A percentile compares a stretch with the other conserved stretches of the same genome.
Evolutionary conservation across 1,140 invertebrate species (phyloP).

Genomic region (Probaryconus sp.): DNA sequence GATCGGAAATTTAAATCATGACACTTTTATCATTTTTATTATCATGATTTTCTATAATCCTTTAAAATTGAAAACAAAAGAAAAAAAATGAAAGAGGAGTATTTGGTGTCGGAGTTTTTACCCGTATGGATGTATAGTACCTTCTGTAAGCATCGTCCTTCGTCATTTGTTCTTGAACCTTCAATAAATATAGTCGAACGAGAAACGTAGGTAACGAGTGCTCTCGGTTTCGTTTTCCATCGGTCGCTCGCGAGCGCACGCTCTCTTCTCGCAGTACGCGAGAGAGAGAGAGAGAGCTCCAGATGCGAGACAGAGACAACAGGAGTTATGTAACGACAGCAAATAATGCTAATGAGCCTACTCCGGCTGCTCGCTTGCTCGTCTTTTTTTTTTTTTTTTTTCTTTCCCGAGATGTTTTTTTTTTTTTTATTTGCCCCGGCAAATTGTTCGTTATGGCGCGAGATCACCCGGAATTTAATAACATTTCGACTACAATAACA

Average conservation of each 20-base stretch:
- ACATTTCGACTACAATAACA: slow-evolving; percentile 39
- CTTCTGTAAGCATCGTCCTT: too few species aligned
- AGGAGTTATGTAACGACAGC: slow-evolving; percentile 76
- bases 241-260: slow-evolving; percentile 6
- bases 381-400: slow-evolving; percentile 35
- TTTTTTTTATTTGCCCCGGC: slow-evolving; percentile 50
- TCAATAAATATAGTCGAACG: slow-evolving; percentile 15
- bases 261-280: slow-evolving; percentile 3
- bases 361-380: slow-evolving; percentile 62
- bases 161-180: slow-evolving; percentile 12
- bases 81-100: too few species aligned
- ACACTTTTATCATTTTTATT: too few species aligned
- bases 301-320: slow-evolving; percentile 35
- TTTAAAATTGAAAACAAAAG: too few species aligned
- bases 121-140: too few species aligned
- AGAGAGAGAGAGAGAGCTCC: slow-evolving; percentile 39
- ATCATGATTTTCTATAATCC: too few species aligned
- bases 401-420: slow-evolving; percentile 49
- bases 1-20: too few species aligned
- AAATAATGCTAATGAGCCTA: slow-evolving; percentile 78
- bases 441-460: slow-evolving; percentile 57
- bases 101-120: too few species aligned
- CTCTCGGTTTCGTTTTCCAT: slow-evolving; percentile 24
- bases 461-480: slow-evolving; percentile 49
- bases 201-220: slow-evolving; percentile 16